phyloP scores from a whole-genome alignment of 2,113 vertebrate genomes.

The Solenodon paradoxus region DNA sequence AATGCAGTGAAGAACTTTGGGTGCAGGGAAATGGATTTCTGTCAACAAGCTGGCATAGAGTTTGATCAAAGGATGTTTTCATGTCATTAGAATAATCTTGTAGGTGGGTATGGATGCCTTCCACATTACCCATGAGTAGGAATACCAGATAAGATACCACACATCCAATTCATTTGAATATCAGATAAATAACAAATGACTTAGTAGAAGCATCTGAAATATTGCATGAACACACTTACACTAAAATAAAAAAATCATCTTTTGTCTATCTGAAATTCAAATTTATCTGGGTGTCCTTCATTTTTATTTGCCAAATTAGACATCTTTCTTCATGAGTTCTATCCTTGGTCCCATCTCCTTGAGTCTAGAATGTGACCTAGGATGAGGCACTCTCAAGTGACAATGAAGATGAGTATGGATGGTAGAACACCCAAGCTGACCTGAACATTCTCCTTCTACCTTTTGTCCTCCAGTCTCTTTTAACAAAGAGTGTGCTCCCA shows the following conservation, averaged over 20 bases:
- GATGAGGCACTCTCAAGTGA: not conserved
- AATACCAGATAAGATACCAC: not conserved
- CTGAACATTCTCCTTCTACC: not conserved
- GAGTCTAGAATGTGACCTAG: not conserved
- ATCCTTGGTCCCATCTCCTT: not conserved
- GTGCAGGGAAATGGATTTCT: not conserved
- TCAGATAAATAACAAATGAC: not conserved
- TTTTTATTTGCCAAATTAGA: not conserved
- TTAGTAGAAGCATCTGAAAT: not conserved
- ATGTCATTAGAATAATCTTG: not conserved
- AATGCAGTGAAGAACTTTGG: not conserved
- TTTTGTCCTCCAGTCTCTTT: not conserved
- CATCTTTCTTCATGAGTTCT: not conserved
- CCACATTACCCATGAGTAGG: not conserved
- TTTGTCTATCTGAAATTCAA: not conserved
- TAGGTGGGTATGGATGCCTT: not conserved
- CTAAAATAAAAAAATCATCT: not conserved
- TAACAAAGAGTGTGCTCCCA: not conserved
- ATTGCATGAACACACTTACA: not conserved
- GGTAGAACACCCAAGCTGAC: not conserved
- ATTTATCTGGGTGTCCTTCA: too few species aligned
- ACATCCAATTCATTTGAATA: not conserved
- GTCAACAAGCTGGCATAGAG: not conserved
- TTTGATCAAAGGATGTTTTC: not conserved
- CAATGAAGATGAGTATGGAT: not conserved